Evolutionary conservation across 2,888 invertebrate genomes (phyloP).

Genomic region (Aporophyla lueneburgensis): DNA sequence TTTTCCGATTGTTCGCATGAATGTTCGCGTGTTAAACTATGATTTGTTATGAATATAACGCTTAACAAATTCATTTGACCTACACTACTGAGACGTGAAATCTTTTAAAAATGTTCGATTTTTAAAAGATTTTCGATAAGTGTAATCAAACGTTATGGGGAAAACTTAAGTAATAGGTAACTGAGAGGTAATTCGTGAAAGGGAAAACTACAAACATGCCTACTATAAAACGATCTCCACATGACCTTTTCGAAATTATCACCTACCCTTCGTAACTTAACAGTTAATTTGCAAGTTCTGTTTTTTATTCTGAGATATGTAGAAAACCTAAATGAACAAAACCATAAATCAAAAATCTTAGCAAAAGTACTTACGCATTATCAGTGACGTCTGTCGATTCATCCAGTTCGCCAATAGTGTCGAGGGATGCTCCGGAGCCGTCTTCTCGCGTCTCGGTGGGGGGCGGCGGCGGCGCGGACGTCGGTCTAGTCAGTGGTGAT

Average conservation of each 20-base stretch:
- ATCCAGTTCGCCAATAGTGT: conserved; percentile 93
- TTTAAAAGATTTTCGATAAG: not conserved
- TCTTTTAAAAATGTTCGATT: conserved; percentile 23
- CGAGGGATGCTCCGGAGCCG: conserved; percentile 91
- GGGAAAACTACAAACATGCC: not conserved
- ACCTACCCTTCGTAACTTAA: not conserved
- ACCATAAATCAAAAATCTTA: not conserved
- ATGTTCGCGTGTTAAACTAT: conserved; percentile 59
- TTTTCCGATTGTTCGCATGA: conserved; percentile 60
- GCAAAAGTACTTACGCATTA: conserved; percentile 81
- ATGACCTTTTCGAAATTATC: not conserved
- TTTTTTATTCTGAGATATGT: not conserved
- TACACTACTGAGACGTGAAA: conserved; percentile 43
- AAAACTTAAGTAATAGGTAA: too few relatives aligned
- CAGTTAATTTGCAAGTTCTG: not conserved
- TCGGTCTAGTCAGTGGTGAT: conserved; percentile 78
- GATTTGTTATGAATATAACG: conserved; percentile 57
- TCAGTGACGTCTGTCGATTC: conserved; percentile 89
- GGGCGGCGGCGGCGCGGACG: conserved; percentile 84
- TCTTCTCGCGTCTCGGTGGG: conserved; percentile 89
- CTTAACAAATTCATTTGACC: conserved; percentile 59
- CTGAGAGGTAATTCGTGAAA: not conserved
- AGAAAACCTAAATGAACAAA: conserved; percentile 2
- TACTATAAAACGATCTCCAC: too few relatives aligned
- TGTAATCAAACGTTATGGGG: not conserved